Evolutionary conservation across 2,113 vertebrate genomes (phyloP), one percentile per base, ranked within the genome.

Genomic region (Coptodon bakossiorum): DNA sequence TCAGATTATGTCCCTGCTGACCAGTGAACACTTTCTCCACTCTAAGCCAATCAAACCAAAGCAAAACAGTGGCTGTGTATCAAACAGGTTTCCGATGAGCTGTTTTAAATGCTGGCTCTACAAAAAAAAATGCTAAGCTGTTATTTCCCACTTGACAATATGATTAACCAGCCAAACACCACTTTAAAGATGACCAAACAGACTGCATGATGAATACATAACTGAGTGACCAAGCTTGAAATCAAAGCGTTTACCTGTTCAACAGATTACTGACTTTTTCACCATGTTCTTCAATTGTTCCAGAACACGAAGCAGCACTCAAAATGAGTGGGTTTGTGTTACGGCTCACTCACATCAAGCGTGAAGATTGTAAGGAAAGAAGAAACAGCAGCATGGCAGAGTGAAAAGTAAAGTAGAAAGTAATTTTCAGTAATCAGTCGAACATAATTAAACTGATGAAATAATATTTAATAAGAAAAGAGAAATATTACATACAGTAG

Each of bases 1-100:
- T 82, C 89, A 88, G 76, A 94, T 90, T 82, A 45, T 43, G 50
- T 81, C 88, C 81, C 71, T 19, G 12, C 63, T 89, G 81, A 91
- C 86, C 59, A 84, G 56, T n/a, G 29, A 57, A 56, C 63, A 59
- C 61, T 29, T 38, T 89, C 19, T 80, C 68, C 54, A 78, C 71
- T 17, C 7, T 34, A 57, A 93, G 85, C 86, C 86, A 82, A 57
- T 83, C 36, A 73, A 83, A 84, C 83, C 63, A 85, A 66, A 83
- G 52, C 82, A 85, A 56, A 90, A 80, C 81, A 80, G 38, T 79
- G 92, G 45, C 87, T 53, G 31, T n/a, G 61, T 36, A 81, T 91
- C 59, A 87, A 89, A 83, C 59, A 52, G 84, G 34, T 56, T 56
- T 71, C 31, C 45, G 48, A 68, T 45, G 43, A 78, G 34, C 48